These are phyloP conservation scores for Drosophila serrata DNA, from an alignment of 1,140 invertebrate species.

Conservation along the genomic window DNA sequence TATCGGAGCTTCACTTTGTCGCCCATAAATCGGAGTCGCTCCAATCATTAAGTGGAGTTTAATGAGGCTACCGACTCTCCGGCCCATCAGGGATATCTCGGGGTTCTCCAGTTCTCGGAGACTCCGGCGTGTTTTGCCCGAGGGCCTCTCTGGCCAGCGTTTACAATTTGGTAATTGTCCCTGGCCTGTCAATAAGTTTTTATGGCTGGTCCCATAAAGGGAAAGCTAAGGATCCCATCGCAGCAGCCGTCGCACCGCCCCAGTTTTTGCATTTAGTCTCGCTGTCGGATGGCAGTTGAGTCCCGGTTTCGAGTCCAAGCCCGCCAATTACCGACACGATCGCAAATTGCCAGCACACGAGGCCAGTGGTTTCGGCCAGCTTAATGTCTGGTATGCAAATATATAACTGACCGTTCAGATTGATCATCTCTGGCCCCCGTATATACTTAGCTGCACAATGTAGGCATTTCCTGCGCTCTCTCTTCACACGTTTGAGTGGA, in stretches of 20 bases:
- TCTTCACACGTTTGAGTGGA: background rate
- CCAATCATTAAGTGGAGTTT: conserved; percentile 72
- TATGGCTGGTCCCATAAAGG: conserved; percentile 54
- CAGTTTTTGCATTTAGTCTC: conserved; percentile 23
- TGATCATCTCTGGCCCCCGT: conserved; percentile 26
- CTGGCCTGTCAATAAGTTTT: conserved; percentile 78
- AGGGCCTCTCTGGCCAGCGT: conserved; percentile 54
- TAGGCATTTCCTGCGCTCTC: conserved; percentile 19
- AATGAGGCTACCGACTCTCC: conserved; percentile 56
- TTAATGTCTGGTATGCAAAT: conserved; percentile 66
- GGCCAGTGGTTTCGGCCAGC: conserved; percentile 48
- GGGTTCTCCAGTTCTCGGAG: conserved; percentile 1
- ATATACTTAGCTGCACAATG: conserved; percentile 23
- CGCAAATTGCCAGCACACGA: conserved; percentile 53
- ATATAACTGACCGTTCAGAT: conserved; percentile 23
- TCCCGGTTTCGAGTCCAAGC: conserved; percentile 18
- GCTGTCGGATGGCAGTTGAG: conserved; percentile 13
- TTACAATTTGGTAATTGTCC: conserved; percentile 75
- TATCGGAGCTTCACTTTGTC: conserved; percentile 58
- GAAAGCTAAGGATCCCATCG: conserved; percentile 56
- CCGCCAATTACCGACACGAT: conserved; percentile 74
- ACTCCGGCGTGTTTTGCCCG: conserved; percentile 59
- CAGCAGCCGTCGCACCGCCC: background rate
- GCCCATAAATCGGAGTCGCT: conserved; percentile 72
- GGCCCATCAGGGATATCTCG: conserved; percentile 1